Conservation (phyloP, 2,113 vertebrate genomes). For the Charadrius vociferus region DNA sequence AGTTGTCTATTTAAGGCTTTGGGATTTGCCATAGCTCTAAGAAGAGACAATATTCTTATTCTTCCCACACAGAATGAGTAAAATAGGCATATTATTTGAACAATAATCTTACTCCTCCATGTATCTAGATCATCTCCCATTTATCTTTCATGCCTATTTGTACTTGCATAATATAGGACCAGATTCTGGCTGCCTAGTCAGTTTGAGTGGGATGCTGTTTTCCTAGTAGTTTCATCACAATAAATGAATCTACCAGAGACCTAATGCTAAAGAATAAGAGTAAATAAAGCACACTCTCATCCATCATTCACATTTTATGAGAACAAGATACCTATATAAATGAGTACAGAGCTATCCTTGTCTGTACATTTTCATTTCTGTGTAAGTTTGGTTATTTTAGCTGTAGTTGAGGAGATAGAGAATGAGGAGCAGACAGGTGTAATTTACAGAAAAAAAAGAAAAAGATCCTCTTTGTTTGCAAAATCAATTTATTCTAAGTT, state of each 20-base stretch:
- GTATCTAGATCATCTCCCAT: background rate
- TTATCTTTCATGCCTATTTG: background rate
- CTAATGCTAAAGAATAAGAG: background rate
- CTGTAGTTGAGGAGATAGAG: background rate
- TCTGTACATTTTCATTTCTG: background rate
- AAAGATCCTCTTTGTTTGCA: background rate
- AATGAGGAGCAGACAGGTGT: background rate
- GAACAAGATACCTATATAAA: background rate
- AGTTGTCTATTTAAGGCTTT: background rate
- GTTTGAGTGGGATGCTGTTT: background rate
- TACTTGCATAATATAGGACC: background rate
- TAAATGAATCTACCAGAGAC: background rate
- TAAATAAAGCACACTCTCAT: background rate
- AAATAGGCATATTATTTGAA: background rate
- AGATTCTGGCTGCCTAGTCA: background rate
- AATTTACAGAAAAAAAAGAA: background rate
- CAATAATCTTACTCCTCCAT: background rate
- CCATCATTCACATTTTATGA: background rate
- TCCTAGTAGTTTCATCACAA: background rate
- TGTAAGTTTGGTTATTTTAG: background rate
- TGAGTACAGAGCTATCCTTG: background rate
- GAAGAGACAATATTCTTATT: background rate
- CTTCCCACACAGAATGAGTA: background rate
- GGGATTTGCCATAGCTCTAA: background rate
- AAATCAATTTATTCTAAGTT: slow-evolving; percentile 36